Base-by-base conservation (phyloP, 2,113 vertebrate species). In the Dermatemys mawii region DNA sequence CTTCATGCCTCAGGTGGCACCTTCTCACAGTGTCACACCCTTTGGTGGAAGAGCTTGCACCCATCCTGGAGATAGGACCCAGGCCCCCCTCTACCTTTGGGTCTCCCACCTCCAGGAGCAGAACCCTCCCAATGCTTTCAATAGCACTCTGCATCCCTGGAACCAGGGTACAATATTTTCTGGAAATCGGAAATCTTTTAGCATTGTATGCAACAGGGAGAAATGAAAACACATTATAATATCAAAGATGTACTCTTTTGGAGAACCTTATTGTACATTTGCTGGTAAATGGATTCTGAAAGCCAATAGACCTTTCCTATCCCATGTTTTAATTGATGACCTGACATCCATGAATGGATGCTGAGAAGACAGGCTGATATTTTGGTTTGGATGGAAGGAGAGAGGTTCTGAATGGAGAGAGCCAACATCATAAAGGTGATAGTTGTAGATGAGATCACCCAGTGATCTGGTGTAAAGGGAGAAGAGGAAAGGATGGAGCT, bases 401-500 rank as follows among this genome's bases (percentile, higher is more conserved):
- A 44, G 38, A 13, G 38, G 78, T 73, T 87, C 85, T 38, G 1
- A 1, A 21, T 35, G 55, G 9, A 44, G 60, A 80, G 44, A 55
- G 21, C 3, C 1, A 0, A 4, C 21, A 54, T 14, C 11, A 8
- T 32, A 38, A 24, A 1, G 1, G n/a, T 46, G 1, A 2, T 24
- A n/a, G 7, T 26, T 90, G 79, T 51, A 41, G 92, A 17, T 32
- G 48, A 67, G 41, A 32, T n/a, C 24, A n/a, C 50, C 22, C 24
- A 22, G 1, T 49, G 60, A 73, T 67, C 50, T 50, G 88, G 5
- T 1, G 22, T 87, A 48, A 73, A 93, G 50, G 26, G 46, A 84
- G 7, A 2, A 67, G 41, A 46, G 51, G 57, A 55, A 49, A 51
- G 21, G 2, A 17, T 12, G 17, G 49, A 53, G 49, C n/a, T 35